Evolutionary conservation across 2,113 vertebrate species (phyloP).

Genomic region (Columba janthina): DNA sequence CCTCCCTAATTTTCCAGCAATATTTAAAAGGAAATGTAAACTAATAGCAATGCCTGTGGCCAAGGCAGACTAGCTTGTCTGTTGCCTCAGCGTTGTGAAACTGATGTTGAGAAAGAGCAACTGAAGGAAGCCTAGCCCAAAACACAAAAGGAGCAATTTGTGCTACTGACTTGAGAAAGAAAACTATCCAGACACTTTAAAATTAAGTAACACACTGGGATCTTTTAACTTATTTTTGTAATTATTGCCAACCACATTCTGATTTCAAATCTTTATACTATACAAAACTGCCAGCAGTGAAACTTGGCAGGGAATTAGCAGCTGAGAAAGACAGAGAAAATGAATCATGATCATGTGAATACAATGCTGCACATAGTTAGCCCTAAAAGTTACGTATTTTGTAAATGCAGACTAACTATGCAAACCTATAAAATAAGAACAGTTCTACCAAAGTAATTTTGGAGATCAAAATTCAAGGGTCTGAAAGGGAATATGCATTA

Average conservation of each 20-base stretch:
- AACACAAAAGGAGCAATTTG: not conserved
- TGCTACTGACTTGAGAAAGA: conserved; percentile 16
- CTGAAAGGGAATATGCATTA: not conserved
- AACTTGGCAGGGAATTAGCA: not conserved
- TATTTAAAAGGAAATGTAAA: not conserved
- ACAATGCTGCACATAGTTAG: fast-evolving
- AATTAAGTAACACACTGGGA: not conserved
- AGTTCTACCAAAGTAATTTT: not conserved
- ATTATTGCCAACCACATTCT: not conserved
- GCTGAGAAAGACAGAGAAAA: not conserved
- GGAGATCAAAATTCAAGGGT: not conserved
- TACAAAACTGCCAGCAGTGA: not conserved
- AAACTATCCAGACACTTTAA: conserved; percentile 3
- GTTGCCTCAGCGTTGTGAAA: conserved; percentile 32
- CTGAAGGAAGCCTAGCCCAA: not conserved
- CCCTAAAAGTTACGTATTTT: not conserved
- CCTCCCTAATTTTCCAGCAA: not conserved
- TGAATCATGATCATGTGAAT: not conserved
- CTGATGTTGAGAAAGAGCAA: conserved; percentile 27
- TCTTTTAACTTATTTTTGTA: conserved; percentile 41
- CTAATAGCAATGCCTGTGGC: not conserved
- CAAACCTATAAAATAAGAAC: not conserved
- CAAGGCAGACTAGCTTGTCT: not conserved
- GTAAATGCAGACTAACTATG: not conserved
- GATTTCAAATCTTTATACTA: not conserved